Conservation (phyloP, 2,113 vertebrate genomes). For the Charadrius vociferus region DNA sequence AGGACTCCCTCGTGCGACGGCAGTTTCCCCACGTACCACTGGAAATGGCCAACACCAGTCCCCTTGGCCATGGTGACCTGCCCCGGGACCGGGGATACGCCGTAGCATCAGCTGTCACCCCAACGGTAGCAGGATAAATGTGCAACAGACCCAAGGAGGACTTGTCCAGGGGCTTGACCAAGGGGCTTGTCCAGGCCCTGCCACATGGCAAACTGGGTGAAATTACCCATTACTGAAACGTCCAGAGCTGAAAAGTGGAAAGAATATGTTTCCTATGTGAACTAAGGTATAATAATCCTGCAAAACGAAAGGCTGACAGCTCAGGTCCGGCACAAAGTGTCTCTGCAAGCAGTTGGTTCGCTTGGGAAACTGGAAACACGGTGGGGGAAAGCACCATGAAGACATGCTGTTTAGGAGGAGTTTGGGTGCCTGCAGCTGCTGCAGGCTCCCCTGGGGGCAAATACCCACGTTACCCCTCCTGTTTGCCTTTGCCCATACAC, state of each 20-base stretch:
- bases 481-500: neutral
- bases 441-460: neutral
- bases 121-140: neutral
- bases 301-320: neutral
- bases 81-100: accelerated
- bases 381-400: neutral
- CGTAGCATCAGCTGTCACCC: neutral
- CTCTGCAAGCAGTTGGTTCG: neutral
- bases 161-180: too few relatives aligned
- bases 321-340: neutral
- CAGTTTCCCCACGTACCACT: accelerated
- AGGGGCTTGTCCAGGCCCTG: neutral
- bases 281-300: neutral
- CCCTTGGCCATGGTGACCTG: neutral
- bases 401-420: neutral
- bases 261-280: neutral
- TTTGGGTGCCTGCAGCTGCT: neutral
- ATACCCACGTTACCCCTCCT: neutral
- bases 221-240: neutral
- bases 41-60: neutral
- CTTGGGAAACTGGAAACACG: neutral
- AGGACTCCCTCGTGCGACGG: neutral
- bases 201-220: neutral
- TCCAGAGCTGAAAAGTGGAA: neutral
- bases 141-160: neutral